Evolutionary conservation across 35 echinoderm and acorn worm genomes (phyloP).

Genomic region (Holothuria glaberrima): DNA sequence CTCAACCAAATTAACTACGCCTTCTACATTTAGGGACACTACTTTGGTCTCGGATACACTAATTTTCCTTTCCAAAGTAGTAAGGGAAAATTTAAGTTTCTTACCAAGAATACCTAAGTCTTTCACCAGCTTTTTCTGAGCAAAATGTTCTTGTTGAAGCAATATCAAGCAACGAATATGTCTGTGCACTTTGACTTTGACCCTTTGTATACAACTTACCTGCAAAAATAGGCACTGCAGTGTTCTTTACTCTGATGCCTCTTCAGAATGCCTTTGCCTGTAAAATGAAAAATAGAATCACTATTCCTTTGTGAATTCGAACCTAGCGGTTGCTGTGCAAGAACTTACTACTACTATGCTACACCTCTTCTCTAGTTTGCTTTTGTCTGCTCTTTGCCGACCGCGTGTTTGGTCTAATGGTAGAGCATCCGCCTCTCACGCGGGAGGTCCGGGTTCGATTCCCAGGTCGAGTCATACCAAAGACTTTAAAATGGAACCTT

Average conservation of each 20-base stretch:
- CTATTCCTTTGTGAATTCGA: conserved; percentile 18
- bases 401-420: too few relatives aligned
- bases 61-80: conserved; percentile 30
- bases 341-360: conserved; percentile 49
- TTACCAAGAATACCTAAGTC: too few relatives aligned
- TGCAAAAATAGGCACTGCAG: conserved; percentile 42
- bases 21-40: conserved; percentile 32
- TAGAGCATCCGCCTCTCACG: too few relatives aligned
- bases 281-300: neutral
- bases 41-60: conserved; percentile 33
- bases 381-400: too few relatives aligned
- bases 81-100: conserved; percentile 37
- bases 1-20: neutral
- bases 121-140: conserved; percentile 5
- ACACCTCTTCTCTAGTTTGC: conserved; percentile 7
- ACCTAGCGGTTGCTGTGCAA: conserved; percentile 37
- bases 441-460: too few relatives aligned
- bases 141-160: conserved; percentile 68
- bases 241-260: conserved; percentile 20
- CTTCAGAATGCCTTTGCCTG: neutral
- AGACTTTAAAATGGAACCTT: too few relatives aligned
- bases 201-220: neutral
- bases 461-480: too few relatives aligned
- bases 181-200: neutral
- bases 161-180: conserved; percentile 64